Evolutionary conservation across 1,140 invertebrate genomes (phyloP), one percentile per base, ranked within the genome.

Genomic region (Drosophila pseudoobscura): DNA sequence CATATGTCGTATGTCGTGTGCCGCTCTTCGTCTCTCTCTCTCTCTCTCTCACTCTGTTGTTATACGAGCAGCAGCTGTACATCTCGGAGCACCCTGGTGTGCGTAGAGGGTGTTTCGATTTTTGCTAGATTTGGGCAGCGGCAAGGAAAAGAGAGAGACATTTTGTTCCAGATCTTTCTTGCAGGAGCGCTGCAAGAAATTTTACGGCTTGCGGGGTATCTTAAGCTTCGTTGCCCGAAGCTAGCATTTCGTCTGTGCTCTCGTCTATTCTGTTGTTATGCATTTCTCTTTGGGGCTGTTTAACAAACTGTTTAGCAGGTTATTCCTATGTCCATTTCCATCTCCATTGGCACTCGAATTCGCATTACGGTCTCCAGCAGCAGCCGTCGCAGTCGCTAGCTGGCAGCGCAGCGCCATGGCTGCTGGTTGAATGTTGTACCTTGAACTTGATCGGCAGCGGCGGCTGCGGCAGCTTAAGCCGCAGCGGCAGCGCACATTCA

Each of bases 281-380:
- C 82, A 87, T 87, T 87, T 85, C 82, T 78, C 82, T 87, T 87
- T 82, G 53, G 31, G 39, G 39, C 51, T 78, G 61, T 66, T 74
- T 87, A 56, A 52, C 20, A 24, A 66, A 41, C 20, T 49, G 50
- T 49, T 85, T 87, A 87, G 53, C 82, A 75, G 52, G 39, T 39
- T 13, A 39, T 39, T 13, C 11, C 35, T 11, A 13, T 13, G 35
- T 39, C 35, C 35, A 39, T 39, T 3, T 13, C 60, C 43, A 66
- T 66, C 74, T 62, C 29, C 35, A 52, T 15, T 41, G 55, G 39
- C 49, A 50, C n/a, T n/a, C 45, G 45, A 31, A 22, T 54, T 52
- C 55, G 49, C 31, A 26, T 11, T 49, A 41, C 22, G 43, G 31
- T 31, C 29, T 9, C 8, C 8, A 31, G 29, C 8, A 2, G 26